phyloP scores from a whole-genome alignment of 2,797 vertebrate genomes.

The Acrossocheilus wenchowensis region DNA sequence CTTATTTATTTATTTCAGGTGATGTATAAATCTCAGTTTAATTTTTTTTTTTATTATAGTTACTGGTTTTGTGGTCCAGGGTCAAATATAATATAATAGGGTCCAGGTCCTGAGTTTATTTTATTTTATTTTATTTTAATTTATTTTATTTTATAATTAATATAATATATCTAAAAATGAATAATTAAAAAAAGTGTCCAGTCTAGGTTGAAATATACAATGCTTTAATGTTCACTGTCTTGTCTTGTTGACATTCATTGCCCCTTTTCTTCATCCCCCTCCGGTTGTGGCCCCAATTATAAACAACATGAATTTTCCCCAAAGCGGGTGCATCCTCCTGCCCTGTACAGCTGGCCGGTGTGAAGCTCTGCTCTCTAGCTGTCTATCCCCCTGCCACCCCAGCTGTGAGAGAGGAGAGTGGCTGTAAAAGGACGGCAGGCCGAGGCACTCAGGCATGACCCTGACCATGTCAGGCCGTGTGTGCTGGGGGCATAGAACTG shows the following conservation, averaged over 20 bases:
- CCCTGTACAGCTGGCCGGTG: constrained; percentile 55
- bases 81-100: background rate
- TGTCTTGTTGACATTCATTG: constrained; percentile 59
- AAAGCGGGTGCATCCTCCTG: constrained; percentile 58
- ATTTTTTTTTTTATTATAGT: no score
- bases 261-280: constrained; percentile 46
- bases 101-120: no score
- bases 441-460: constrained; percentile 79
- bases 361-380: constrained; percentile 71
- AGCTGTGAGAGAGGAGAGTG: constrained; percentile 72
- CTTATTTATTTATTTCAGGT: no score
- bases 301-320: constrained; percentile 61
- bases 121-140: no score
- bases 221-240: constrained; percentile 58
- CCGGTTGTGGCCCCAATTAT: constrained; percentile 60
- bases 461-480: constrained; percentile 82
- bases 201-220: no score
- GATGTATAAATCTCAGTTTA: no score
- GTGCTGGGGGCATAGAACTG: constrained; percentile 79
- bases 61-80: no score
- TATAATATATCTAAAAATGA: background rate
- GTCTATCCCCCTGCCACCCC: constrained; percentile 81
- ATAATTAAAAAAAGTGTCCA: no score
- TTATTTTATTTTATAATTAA: no score
- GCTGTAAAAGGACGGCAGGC: constrained; percentile 77